Percentiles rank a stretch among this genome's conserved stretches.
Conservation (phyloP, 2,888 invertebrate genomes). For the Dryobota labecula region DNA sequence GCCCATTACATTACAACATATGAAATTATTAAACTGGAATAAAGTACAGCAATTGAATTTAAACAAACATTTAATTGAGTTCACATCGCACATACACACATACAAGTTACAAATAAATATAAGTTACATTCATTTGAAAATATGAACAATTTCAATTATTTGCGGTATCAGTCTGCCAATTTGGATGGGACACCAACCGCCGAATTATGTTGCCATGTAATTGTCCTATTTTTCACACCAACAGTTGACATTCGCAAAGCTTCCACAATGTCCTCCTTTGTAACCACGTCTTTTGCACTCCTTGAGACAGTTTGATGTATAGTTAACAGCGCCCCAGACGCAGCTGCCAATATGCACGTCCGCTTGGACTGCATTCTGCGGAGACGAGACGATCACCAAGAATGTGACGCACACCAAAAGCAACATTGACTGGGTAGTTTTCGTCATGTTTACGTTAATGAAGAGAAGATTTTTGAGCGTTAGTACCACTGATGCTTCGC, state of each 20-base stretch:
- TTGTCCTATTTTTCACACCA: conserved; percentile 36
- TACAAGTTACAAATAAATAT: not conserved
- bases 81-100: not conserved
- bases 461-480: conserved; percentile 2
- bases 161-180: not conserved
- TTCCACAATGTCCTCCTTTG: conserved; percentile 68
- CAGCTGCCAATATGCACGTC: conserved; percentile 68
- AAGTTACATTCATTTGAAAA: not conserved
- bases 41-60: not conserved
- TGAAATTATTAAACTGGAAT: not conserved
- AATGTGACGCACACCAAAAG: conserved; percentile 63
- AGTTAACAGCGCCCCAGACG: conserved; percentile 70
- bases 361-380: conserved; percentile 61
- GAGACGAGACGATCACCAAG: conserved; percentile 66
- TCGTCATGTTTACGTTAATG: conserved; percentile 34
- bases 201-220: not conserved
- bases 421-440: conserved; percentile 36
- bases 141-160: not conserved
- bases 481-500: conserved; percentile 31
- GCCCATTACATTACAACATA: not conserved
- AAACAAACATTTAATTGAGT: conserved; percentile 8
- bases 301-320: conserved; percentile 66
- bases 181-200: not conserved
- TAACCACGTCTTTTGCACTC: conserved; percentile 67
- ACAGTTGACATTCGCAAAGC: conserved; percentile 61